Evolutionary conservation across 2,888 invertebrate genomes (phyloP), one percentile per base, ranked within the genome.

Genomic region (Caenorhabditis becei): DNA sequence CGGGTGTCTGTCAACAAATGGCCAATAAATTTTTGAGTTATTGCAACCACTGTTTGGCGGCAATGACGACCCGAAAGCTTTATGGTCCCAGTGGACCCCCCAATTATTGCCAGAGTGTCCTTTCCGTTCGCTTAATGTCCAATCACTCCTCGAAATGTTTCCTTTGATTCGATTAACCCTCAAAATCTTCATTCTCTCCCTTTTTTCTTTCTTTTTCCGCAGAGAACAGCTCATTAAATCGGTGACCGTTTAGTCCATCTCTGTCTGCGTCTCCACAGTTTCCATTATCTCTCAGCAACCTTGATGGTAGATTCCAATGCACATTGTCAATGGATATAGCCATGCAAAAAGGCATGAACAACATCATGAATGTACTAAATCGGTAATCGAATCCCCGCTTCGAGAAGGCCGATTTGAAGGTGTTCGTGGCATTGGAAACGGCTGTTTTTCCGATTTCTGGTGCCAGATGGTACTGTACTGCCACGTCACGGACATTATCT

Each of bases 1-100:
- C 74, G 74, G 74, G 41, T 74, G 59, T 35, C 58, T 74, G 74
- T 74, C 74, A 74, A 74, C 74, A 74, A 74, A 74, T 74, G 74
- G 66, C 37, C 66, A 59, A 74, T 74, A 74, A 74, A 74, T 74
- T 63, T 28, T 66, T 35, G 74, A 74, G 74, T 74, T 74, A 74
- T 74, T 74, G 71, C 71, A 62, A 54, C 54, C 67, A 67, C 56
- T 61, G 61, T 71, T 71, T 71, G 72, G 72, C 65, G 72, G 74
- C 66, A 74, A 18, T 59, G 54, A 51, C 23, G 14, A 16, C 41
- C 26, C 56, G 49, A 66, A 74, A 74, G 66, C 66, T 59, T 74
- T 74, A 74, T 74, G 65, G 74, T 74, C 74, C 74, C 74, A 26
- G 5, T 51, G 74, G 74, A 74, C 65, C 74, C 74, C 26, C 54